Percentiles rank a stretch among this genome's conserved stretches.
Evolutionary conservation across 2,888 invertebrate species (phyloP).

Genomic region (Eurytoma adleriae): DNA sequence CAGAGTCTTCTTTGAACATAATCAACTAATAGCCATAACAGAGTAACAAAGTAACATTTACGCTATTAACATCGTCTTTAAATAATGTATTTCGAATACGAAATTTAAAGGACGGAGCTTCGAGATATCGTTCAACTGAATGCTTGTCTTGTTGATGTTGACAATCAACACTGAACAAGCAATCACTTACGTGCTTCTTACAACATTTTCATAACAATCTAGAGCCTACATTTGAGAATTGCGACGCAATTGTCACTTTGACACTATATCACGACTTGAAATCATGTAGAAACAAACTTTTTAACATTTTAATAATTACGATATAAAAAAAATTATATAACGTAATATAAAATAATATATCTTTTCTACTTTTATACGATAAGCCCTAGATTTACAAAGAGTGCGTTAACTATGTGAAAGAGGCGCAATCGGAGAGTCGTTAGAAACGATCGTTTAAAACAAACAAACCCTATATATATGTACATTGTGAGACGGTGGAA

Average conservation of each 20-base stretch:
- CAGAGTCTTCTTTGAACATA: slow-evolving; percentile 31
- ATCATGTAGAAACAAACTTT: slow-evolving; percentile 15
- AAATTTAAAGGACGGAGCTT: slow-evolving; percentile 31
- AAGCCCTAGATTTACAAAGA: slow-evolving; percentile 29
- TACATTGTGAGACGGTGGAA: neutral
- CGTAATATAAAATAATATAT: slow-evolving; percentile 36
- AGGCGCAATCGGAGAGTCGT: slow-evolving; percentile 12
- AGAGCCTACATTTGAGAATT: slow-evolving; percentile 35
- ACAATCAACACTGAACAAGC: slow-evolving; percentile 26
- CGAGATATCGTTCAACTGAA: neutral
- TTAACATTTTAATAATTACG: slow-evolving; percentile 31
- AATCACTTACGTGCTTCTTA: neutral
- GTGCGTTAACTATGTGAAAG: slow-evolving; percentile 33
- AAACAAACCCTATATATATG: too few species aligned
- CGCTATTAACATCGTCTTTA: slow-evolving; percentile 29
- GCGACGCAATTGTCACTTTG: slow-evolving; percentile 16
- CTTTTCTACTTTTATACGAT: slow-evolving; percentile 56
- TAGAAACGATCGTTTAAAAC: slow-evolving; percentile 5
- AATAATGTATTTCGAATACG: slow-evolving; percentile 30
- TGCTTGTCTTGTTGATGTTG: slow-evolving; percentile 31
- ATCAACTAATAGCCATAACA: neutral
- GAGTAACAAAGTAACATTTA: neutral
- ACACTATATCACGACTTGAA: slow-evolving; percentile 17
- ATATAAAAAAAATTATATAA: slow-evolving; percentile 33
- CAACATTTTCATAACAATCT: too few species aligned